Evolutionary conservation across 2,888 invertebrate species (phyloP).

Genomic region (Lepetodrilus schrolli): DNA sequence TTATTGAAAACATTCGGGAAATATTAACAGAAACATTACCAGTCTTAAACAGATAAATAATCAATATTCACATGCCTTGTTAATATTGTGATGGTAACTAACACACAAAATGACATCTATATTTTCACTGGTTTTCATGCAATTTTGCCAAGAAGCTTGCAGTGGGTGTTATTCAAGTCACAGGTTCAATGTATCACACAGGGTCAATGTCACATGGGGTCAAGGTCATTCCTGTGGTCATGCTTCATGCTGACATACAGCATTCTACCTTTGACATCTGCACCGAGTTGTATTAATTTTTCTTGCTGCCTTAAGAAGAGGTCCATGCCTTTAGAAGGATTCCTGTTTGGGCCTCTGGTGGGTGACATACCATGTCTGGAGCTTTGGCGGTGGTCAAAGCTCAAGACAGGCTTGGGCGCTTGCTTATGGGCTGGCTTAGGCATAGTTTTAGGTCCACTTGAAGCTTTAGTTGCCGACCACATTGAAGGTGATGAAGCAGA

Average conservation of each 20-base stretch:
- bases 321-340: constrained; percentile 60
- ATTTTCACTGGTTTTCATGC: no score
- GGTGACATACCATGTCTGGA: constrained; percentile 15
- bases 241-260: constrained; percentile 34
- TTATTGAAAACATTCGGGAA: no score
- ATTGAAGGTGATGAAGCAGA: constrained; percentile 14
- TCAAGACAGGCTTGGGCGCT: constrained; percentile 28
- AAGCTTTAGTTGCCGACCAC: constrained; percentile 2
- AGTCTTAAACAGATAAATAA: no score
- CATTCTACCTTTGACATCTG: constrained; percentile 59
- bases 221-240: constrained; percentile 12
- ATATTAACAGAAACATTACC: no score
- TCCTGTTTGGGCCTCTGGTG: background rate
- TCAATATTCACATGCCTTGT: no score
- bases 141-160: no score
- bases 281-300: constrained; percentile 56
- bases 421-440: background rate
- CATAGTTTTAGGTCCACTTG: constrained; percentile 5
- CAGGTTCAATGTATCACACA: no score
- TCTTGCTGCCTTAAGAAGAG: constrained; percentile 64
- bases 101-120: no score
- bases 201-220: background rate
- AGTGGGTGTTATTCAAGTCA: no score
- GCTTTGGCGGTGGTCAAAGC: constrained; percentile 14
- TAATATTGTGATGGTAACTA: no score